Percentiles rank a stretch among this genome's conserved stretches.
Conservation (phyloP, 1,140 invertebrate species). For the Pogonomyrmex californicus region DNA sequence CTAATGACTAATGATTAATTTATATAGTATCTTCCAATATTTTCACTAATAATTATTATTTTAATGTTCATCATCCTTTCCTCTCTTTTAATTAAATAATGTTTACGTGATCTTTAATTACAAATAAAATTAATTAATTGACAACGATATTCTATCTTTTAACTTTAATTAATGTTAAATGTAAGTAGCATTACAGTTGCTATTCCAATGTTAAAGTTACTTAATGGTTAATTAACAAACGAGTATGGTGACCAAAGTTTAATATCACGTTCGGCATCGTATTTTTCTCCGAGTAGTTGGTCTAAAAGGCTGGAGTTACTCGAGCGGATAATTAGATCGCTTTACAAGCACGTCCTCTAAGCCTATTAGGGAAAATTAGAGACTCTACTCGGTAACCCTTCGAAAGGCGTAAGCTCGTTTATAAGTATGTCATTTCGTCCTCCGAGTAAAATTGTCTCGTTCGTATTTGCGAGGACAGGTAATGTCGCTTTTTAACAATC, state of each 20-base stretch:
- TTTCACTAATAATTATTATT: constrained; percentile 1
- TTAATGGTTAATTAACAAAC: constrained; percentile 1
- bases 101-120: constrained; percentile 13
- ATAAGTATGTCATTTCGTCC: constrained; percentile 53
- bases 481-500: not conserved
- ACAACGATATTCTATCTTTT: not conserved
- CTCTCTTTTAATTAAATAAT: not conserved
- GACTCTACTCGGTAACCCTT: constrained; percentile 11
- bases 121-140: constrained; percentile 6
- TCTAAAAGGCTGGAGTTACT: constrained; percentile 47
- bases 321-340: constrained; percentile 71
- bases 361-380: constrained; percentile 69
- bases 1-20: not conserved
- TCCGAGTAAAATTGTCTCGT: constrained; percentile 55
- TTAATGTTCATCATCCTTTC: not conserved
- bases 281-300: constrained; percentile 16
- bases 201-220: not conserved
- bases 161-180: constrained; percentile 4
- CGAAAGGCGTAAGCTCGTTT: constrained; percentile 53
- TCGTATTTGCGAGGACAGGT: not conserved
- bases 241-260: not conserved
- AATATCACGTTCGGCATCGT: constrained; percentile 32
- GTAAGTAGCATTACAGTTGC: not conserved
- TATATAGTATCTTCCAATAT: not conserved
- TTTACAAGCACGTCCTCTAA: constrained; percentile 70